phyloP scores from a whole-genome alignment of 2,113 vertebrate genomes.

The Zosterops borbonicus region DNA sequence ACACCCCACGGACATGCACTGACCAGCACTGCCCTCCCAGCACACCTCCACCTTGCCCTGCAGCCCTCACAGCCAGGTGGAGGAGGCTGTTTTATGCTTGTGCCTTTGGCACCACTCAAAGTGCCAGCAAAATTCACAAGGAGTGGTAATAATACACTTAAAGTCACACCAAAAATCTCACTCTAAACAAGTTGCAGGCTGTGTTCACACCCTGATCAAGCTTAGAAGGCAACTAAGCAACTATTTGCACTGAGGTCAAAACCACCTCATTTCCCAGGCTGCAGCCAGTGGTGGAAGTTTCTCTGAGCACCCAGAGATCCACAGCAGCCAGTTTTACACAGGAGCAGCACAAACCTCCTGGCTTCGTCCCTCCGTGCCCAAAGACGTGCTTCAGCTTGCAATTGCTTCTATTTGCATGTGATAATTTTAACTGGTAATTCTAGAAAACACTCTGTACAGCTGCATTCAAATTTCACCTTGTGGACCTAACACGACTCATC shows the following conservation, averaged over 20 bases:
- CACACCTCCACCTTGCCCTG: neutral
- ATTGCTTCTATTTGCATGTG: slow-evolving; percentile 19
- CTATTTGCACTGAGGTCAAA: neutral
- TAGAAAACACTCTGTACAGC: slow-evolving; percentile 14
- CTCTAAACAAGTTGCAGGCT: neutral
- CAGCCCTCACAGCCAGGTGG: neutral
- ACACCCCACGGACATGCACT: fast-evolving
- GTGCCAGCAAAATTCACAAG: neutral
- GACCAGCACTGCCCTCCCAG: neutral
- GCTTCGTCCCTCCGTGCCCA: neutral
- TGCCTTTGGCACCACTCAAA: neutral
- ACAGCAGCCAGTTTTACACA: neutral
- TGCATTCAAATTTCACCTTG: neutral
- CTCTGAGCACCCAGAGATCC: fast-evolving
- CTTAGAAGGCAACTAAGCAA: neutral
- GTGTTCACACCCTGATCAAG: neutral
- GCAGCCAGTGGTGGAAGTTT: neutral
- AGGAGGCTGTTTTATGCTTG: neutral
- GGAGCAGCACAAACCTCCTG: neutral
- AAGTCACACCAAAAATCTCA: neutral
- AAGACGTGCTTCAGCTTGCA: neutral
- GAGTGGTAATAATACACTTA: neutral
- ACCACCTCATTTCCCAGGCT: neutral
- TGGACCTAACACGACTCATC: neutral
- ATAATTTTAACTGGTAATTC: slow-evolving; percentile 42